Conservation (phyloP, 2,113 vertebrate species). For the Gambusia affinis region DNA sequence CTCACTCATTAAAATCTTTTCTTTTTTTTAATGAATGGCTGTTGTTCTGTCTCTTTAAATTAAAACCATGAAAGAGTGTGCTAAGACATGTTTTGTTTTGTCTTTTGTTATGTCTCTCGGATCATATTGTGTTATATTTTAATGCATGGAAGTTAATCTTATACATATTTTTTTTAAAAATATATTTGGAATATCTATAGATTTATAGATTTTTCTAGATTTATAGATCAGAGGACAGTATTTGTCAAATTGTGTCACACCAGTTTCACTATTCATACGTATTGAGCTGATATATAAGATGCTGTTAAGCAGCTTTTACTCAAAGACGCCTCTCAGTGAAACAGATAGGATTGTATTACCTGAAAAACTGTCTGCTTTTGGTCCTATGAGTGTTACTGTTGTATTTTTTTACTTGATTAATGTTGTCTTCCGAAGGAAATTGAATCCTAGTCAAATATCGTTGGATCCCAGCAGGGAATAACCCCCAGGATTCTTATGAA, state of each 20-base stretch:
- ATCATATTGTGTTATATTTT: too few species aligned
- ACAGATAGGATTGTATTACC: not conserved
- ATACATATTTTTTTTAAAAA: too few species aligned
- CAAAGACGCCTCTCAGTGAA: not conserved
- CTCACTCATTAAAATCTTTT: not conserved
- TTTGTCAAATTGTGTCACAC: too few species aligned
- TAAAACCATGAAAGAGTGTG: not conserved
- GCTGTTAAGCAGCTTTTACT: not conserved
- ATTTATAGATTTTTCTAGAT: too few species aligned
- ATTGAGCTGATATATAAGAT: not conserved
- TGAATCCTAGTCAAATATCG: constrained; percentile 2
- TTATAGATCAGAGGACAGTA: too few species aligned
- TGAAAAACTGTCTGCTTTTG: not conserved
- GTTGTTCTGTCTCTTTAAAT: not conserved
- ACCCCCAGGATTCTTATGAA: not conserved
- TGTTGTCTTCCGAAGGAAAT: not conserved
- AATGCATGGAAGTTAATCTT: too few species aligned
- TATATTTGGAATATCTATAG: too few species aligned
- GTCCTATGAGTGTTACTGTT: not conserved
- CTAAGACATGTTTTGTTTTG: not conserved
- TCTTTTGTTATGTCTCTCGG: too few species aligned
- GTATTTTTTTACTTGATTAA: constrained; percentile 4
- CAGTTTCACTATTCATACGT: too few species aligned
- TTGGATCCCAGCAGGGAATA: not conserved
- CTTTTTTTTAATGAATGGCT: not conserved